These are phyloP conservation scores for Diplazon laetatorius DNA, from an alignment of 2,888 invertebrate species.

Conservation along the genomic window DNA sequence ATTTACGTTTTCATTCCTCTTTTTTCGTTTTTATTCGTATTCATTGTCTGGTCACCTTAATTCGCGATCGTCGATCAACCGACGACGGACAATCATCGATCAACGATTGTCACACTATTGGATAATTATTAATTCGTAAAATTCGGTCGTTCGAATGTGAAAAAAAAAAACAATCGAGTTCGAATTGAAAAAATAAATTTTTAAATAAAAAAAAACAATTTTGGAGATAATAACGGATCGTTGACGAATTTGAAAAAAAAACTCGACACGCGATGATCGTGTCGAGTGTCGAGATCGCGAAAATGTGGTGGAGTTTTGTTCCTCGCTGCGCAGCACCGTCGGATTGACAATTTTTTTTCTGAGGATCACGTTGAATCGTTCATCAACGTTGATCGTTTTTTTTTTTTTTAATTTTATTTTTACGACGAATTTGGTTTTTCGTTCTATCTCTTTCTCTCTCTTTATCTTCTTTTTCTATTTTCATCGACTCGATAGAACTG, in stretches of 20 bases:
- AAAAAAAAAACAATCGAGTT: no score
- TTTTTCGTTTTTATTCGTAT: no score
- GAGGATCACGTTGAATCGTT: slow-evolving; percentile 33
- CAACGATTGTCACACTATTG: neutral
- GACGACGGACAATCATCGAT: neutral
- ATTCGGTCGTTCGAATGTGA: no score
- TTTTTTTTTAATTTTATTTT: neutral
- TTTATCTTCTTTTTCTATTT: no score
- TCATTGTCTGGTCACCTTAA: no score
- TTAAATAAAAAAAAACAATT: neutral
- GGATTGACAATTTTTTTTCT: slow-evolving; percentile 57
- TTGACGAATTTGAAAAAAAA: slow-evolving; percentile 9
- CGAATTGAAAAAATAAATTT: no score
- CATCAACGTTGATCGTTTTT: slow-evolving; percentile 2
- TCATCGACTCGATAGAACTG: neutral
- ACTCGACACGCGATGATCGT: slow-evolving; percentile 43
- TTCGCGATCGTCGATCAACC: no score
- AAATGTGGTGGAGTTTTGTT: slow-evolving; percentile 67
- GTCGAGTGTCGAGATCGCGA: slow-evolving; percentile 24
- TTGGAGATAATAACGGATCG: no score
- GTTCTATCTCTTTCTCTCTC: neutral
- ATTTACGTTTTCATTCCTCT: no score
- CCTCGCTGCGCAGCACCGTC: slow-evolving; percentile 70
- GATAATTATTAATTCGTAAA: neutral
- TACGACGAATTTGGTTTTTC: no score